Evolutionary conservation across 2,113 vertebrate species (phyloP), one percentile per base, ranked within the genome.

Genomic region (Larimichthys crocea): DNA sequence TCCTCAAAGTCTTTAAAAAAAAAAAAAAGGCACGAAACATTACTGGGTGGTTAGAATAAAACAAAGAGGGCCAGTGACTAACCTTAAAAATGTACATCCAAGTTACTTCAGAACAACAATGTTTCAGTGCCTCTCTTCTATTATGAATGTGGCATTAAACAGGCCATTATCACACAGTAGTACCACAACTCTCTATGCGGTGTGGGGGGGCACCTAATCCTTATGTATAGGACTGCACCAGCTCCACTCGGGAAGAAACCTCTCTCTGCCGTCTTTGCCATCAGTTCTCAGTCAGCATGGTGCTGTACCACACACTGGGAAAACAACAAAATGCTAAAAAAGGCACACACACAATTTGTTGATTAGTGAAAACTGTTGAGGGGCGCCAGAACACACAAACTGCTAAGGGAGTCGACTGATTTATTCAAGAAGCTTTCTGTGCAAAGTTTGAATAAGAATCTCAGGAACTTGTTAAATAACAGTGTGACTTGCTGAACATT

Each of bases 151-250:
- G 26, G 22, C 50, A 56, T 49, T 67, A 62, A 46, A 71, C 3
- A 35, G 16, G 31, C 17, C 52, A 68, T 26, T 10, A 20, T 7
- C 46, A 24, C 20, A 2, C 4, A 44, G 24, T 3, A 44, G 24
- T 5, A n/a, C 20, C 49, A 48, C 35, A 67, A 52, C 29, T 29
- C 0, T 40, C 2, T 15, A 31, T 48, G 55, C 29, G 0, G 16
- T n/a, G 10, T 29, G 15, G 29, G 48, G 12, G 31, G 16, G 29
- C 20, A 26, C 5, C 35, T 81, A 77, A 75, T 79, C 71, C 81
- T 65, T 82, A 71, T 86, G 57, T 55, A 72, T 81, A 56, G 67
- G 61, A 81, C 77, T 70, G 72, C 79, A 80, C 20, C 71, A 77
- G 65, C 69, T 67, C 69, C 9, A 55, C 14, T 57, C 50, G 10